phyloP scores from a whole-genome alignment of 2,797 vertebrate genomes.

The Chaenodraco wilsoni region DNA sequence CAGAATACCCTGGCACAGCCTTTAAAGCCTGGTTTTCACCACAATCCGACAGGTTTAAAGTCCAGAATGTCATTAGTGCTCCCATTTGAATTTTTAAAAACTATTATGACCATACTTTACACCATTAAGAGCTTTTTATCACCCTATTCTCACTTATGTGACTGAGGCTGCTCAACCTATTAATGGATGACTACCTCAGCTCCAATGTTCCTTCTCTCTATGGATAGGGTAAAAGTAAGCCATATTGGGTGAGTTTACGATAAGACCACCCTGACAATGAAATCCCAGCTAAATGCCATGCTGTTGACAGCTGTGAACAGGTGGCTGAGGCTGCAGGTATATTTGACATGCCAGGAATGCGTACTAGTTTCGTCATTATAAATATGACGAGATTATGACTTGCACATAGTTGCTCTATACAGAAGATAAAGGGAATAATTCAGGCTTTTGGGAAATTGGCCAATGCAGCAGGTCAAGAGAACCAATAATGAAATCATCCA shows the following conservation, averaged over 20 bases:
- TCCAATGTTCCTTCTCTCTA: slow-evolving; percentile 35
- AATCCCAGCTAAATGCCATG: slow-evolving; percentile 69
- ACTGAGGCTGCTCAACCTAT: slow-evolving; percentile 31
- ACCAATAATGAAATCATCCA: background rate
- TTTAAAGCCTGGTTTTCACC: slow-evolving; percentile 45
- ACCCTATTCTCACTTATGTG: slow-evolving; percentile 24
- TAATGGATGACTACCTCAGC: slow-evolving; percentile 38
- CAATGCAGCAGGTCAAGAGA: slow-evolving; percentile 33
- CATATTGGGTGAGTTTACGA: slow-evolving; percentile 47
- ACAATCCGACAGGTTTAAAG: slow-evolving; percentile 42
- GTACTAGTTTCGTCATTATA: slow-evolving; percentile 62
- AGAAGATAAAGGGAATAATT: slow-evolving; percentile 43
- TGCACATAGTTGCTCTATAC: slow-evolving; percentile 49
- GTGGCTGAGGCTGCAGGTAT: slow-evolving; percentile 69
- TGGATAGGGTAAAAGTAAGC: slow-evolving; percentile 51
- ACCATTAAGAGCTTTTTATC: slow-evolving; percentile 23
- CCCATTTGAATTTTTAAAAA: slow-evolving; percentile 41
- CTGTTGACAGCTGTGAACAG: slow-evolving; percentile 80
- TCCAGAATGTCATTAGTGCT: slow-evolving; percentile 37
- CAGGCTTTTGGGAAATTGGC: slow-evolving; percentile 42
- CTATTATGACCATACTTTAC: slow-evolving; percentile 28
- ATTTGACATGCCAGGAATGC: slow-evolving; percentile 72
- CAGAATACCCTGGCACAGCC: slow-evolving; percentile 31
- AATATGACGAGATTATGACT: slow-evolving; percentile 59
- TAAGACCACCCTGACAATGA: slow-evolving; percentile 63